Conservation (phyloP, 2,113 vertebrate species). For the Galemys pyrenaicus region DNA sequence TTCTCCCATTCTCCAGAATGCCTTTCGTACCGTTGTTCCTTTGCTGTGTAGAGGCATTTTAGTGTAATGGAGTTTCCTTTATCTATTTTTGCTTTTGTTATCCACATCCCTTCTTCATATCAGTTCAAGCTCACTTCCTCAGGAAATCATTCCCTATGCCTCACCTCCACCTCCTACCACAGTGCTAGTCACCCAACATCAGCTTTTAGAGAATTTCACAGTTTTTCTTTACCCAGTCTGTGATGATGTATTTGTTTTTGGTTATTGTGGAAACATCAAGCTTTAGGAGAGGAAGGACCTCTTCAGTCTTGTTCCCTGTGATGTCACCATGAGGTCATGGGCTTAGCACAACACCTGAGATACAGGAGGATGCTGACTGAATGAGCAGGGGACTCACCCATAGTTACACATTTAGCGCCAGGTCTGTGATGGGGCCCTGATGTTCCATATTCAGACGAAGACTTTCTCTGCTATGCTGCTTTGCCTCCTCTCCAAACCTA, state of each 20-base stretch:
- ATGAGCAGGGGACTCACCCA: neutral
- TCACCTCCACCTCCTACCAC: rapidly evolving
- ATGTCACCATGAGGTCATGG: neutral
- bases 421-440: neutral
- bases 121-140: neutral
- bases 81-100: neutral
- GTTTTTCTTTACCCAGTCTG: neutral
- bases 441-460: neutral
- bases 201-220: neutral
- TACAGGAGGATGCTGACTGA: neutral
- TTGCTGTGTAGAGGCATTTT: neutral
- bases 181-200: neutral
- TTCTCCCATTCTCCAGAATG: neutral
- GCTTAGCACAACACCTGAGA: neutral
- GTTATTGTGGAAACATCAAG: neutral
- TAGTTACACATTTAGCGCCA: neutral
- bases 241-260: neutral
- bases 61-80: neutral
- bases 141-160: neutral
- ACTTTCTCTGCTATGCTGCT: neutral
- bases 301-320: neutral
- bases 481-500: neutral
- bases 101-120: neutral
- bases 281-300: neutral
- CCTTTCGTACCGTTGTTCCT: neutral